phyloP scores from a whole-genome alignment of 1,140 invertebrate genomes.

The Notospermus geniculatus region DNA sequence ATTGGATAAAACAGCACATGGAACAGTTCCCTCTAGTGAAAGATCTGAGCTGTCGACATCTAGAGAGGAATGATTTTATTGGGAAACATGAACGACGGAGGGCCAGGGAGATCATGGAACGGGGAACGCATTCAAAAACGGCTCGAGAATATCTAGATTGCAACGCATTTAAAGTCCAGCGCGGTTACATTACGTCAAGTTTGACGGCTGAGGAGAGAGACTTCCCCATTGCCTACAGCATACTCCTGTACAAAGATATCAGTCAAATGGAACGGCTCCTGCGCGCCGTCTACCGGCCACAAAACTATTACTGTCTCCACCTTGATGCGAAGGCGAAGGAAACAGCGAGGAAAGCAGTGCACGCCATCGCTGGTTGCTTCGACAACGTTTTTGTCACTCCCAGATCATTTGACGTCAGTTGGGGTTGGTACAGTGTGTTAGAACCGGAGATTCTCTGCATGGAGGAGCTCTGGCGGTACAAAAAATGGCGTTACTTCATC shows the following conservation, averaged over 20 bases:
- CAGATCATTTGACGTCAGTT: constrained; percentile 21
- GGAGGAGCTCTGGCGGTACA: constrained; percentile 23
- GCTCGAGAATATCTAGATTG: too few species aligned
- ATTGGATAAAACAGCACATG: too few species aligned
- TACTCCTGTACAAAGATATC: constrained; percentile 40
- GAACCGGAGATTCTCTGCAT: constrained; percentile 35
- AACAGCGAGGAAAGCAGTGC: constrained; percentile 24
- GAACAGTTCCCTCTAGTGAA: too few species aligned
- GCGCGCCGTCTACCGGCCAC: constrained; percentile 41
- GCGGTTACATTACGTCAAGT: too few species aligned
- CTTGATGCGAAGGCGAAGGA: constrained; percentile 34
- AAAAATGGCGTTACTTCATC: constrained; percentile 42
- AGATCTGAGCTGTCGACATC: too few species aligned
- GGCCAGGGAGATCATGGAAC: too few species aligned
- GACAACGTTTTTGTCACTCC: constrained; percentile 41
- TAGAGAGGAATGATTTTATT: too few species aligned
- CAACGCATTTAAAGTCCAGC: too few species aligned
- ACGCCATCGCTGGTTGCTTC: constrained; percentile 33
- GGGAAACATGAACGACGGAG: too few species aligned
- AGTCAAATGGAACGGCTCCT: constrained; percentile 40
- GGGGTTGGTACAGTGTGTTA: constrained; percentile 28
- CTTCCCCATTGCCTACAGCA: constrained; percentile 43
- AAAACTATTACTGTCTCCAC: constrained; percentile 49
- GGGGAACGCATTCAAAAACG: too few species aligned
- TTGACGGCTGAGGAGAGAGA: constrained; percentile 26